phyloP scores from a whole-genome alignment of 1,140 invertebrate genomes.

The Drosophila paulistorum region DNA sequence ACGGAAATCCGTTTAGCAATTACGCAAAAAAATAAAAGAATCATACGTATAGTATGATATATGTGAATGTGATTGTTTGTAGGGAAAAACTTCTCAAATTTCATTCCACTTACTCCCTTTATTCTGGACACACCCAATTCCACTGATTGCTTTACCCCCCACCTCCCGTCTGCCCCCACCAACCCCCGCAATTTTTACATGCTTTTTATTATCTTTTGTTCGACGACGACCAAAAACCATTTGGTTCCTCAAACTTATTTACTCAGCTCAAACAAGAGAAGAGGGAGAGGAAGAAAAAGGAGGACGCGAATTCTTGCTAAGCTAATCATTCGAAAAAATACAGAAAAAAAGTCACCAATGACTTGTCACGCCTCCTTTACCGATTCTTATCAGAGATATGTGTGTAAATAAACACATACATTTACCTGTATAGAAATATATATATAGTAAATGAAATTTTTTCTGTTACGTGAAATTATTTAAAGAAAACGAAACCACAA shows the following conservation, averaged over 20 bases:
- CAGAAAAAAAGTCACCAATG: slow-evolving; percentile 55
- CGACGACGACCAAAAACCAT: slow-evolving; percentile 42
- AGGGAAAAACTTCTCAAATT: slow-evolving; percentile 55
- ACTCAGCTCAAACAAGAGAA: slow-evolving; percentile 38
- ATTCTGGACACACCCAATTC: slow-evolving; percentile 52
- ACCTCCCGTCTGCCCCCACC: not conserved
- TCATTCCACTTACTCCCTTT: slow-evolving; percentile 52
- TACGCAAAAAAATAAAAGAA: slow-evolving; percentile 39
- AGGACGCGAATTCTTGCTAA: slow-evolving; percentile 79
- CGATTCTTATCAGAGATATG: slow-evolving; percentile 57
- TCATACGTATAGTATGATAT: not conserved
- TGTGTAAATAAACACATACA: slow-evolving; percentile 50
- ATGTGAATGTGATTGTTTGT: not conserved
- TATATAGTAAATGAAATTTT: slow-evolving; percentile 22
- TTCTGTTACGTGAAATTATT: slow-evolving; percentile 65
- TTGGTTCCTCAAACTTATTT: slow-evolving; percentile 57
- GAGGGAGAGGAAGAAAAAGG: slow-evolving; percentile 14
- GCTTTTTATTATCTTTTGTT: slow-evolving; percentile 70
- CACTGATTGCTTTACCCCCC: slow-evolving; percentile 33
- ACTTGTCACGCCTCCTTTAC: slow-evolving; percentile 53
- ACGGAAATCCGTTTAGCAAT: slow-evolving; percentile 78
- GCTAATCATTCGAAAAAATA: slow-evolving; percentile 69
- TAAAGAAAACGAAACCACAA: slow-evolving; percentile 63
- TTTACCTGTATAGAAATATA: slow-evolving; percentile 43
- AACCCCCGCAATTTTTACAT: slow-evolving; percentile 6